Evolutionary conservation across 37 sponge, comb jelly and placozoan genomes (phyloP), one percentile per base, ranked within the genome.

Genomic region (Halisarca cf. caerulea): DNA sequence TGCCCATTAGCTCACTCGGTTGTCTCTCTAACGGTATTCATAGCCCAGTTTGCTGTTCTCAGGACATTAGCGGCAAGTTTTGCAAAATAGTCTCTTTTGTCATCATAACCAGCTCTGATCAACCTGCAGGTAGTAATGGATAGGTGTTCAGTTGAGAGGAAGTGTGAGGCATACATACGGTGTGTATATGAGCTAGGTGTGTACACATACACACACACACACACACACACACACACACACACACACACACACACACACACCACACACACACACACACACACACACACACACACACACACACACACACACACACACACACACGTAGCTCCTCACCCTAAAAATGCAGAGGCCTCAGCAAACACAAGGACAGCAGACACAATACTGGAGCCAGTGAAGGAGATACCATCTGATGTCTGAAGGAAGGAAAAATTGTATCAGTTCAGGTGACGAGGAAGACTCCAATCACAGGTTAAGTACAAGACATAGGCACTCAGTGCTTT

Each of bases 21-120:
- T 39, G 93, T 89, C 55, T 89, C 82, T 54, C 89, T 86, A 34
- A 89, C 78, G 33, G 75, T 86, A 37, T 92, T 83, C 59, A 89
- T 68, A 18, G 93, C 89, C 53, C 68, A 73, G 42, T 86, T 82
- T 17, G 93, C 66, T 34, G 89, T 92, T 8, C 80, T 51, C 2
- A 92, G 84, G 83, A 92, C 80, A 73, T 92, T 92, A 20, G 79
- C 66, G 77, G 93, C 89, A 21, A 92, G 55, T 28, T 82, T 89
- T 59, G 84, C 93, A 86, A 64, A 89, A 77, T 81, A 89, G 25
- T 92, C 93, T 40, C 40, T 25, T 80, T 92, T 92, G 53, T 92
- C 89, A 30, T 92, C 89, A 44, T 92, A 92, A 43, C 87, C 89
- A n/a, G 89, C 93, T 59, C 93, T 86, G 30, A 92, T 60, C 7